A percentile compares a stretch with the other conserved stretches of the same genome.
These are phyloP conservation scores for Gryllus longicercus DNA, from an alignment of 2,888 invertebrate species.

Conservation along the genomic window DNA sequence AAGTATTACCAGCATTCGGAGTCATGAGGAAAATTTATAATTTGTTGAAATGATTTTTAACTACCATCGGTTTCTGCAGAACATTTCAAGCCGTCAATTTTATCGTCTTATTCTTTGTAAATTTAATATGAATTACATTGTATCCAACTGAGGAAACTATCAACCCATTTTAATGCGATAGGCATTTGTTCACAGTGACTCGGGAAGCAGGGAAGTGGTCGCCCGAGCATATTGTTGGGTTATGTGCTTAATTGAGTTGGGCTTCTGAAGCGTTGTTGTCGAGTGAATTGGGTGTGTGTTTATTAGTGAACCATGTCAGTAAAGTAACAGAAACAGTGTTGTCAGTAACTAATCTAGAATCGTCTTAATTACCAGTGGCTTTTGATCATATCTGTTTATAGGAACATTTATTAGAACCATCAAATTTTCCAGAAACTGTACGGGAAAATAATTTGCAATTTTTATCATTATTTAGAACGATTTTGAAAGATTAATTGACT, in stretches of 20 bases:
- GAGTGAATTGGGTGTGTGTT: background rate
- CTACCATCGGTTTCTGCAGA: too few relatives aligned
- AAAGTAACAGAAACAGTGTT: too few relatives aligned
- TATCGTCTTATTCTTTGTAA: too few relatives aligned
- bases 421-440: background rate
- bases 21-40: too few relatives aligned
- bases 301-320: too few relatives aligned
- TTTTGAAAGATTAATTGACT: background rate
- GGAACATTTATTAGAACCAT: background rate
- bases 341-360: too few relatives aligned
- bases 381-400: background rate
- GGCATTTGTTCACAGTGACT: background rate
- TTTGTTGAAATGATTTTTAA: too few relatives aligned
- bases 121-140: too few relatives aligned
- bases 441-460: background rate
- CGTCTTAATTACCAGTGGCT: too few relatives aligned
- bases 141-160: too few relatives aligned
- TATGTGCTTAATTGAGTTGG: slow-evolving; percentile 6
- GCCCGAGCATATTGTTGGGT: background rate
- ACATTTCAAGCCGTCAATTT: too few relatives aligned
- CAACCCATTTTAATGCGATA: background rate
- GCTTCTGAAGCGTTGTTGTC: background rate
- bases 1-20: too few relatives aligned
- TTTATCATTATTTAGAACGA: background rate
- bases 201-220: slow-evolving; percentile 1